These are phyloP conservation scores for Alouatta palliata DNA, from an alignment of 2,113 vertebrate genomes.

Conservation along the genomic window DNA sequence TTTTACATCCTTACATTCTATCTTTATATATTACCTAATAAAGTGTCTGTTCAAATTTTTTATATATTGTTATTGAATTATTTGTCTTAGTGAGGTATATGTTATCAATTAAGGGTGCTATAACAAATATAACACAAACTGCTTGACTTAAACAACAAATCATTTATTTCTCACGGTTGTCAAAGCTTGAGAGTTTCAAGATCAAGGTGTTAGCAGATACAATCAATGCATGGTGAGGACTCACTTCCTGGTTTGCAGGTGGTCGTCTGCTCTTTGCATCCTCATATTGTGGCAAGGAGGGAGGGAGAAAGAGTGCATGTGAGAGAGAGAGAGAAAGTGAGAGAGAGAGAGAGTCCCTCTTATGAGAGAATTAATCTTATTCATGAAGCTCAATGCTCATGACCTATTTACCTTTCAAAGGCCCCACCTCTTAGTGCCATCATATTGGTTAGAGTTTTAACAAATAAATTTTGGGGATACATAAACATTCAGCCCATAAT, in stretches of 20 bases:
- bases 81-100: background rate
- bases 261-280: background rate
- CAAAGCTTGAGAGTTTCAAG: background rate
- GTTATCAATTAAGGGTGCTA: background rate
- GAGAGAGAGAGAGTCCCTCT: background rate
- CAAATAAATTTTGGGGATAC: background rate
- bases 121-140: background rate
- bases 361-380: background rate
- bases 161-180: background rate
- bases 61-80: background rate
- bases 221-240: background rate
- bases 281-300: background rate
- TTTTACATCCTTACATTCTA: background rate
- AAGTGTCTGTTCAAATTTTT: background rate
- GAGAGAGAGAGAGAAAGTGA: background rate
- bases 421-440: background rate
- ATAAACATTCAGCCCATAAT: background rate
- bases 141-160: background rate
- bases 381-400: background rate
- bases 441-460: background rate
- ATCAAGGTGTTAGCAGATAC: background rate
- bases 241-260: background rate
- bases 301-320: background rate
- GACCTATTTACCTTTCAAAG: background rate
- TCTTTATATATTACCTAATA: background rate